These are phyloP conservation scores for Latrodectus elegans DNA, from an alignment of 2,888 invertebrate genomes.

Conservation along the genomic window DNA sequence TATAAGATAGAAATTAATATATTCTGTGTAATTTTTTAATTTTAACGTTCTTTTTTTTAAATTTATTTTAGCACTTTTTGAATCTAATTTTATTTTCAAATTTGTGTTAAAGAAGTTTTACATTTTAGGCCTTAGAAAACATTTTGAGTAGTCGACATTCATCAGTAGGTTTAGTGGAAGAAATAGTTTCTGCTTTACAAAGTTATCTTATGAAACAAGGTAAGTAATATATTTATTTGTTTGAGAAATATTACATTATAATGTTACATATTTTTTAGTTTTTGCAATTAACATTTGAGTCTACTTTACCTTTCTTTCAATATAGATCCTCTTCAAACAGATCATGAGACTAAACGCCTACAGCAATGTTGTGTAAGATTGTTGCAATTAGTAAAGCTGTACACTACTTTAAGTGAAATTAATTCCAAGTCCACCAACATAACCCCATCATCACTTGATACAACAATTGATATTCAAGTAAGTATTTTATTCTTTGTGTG, in stretches of 20 bases:
- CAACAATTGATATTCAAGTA: constrained; percentile 55
- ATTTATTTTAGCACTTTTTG: background rate
- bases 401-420: constrained; percentile 72
- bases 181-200: constrained; percentile 49
- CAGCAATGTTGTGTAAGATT: constrained; percentile 74
- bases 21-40: too few species aligned
- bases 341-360: constrained; percentile 75
- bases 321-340: constrained; percentile 73
- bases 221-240: constrained; percentile 28
- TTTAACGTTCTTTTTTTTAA: background rate
- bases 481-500: background rate
- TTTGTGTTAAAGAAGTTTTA: background rate
- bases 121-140: constrained; percentile 66
- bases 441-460: constrained; percentile 9
- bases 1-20: too few species aligned
- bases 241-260: background rate
- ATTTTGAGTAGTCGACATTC: constrained; percentile 57
- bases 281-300: background rate
- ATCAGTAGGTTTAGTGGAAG: constrained; percentile 53
- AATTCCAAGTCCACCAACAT: constrained; percentile 34
- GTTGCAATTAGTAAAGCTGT: constrained; percentile 73
- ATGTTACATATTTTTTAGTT: background rate
- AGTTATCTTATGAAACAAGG: constrained; percentile 65
- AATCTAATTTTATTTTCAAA: background rate
- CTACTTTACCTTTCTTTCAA: background rate